Evolutionary conservation across 2,888 invertebrate genomes (phyloP).

Genomic region (Heliconius cydno): DNA sequence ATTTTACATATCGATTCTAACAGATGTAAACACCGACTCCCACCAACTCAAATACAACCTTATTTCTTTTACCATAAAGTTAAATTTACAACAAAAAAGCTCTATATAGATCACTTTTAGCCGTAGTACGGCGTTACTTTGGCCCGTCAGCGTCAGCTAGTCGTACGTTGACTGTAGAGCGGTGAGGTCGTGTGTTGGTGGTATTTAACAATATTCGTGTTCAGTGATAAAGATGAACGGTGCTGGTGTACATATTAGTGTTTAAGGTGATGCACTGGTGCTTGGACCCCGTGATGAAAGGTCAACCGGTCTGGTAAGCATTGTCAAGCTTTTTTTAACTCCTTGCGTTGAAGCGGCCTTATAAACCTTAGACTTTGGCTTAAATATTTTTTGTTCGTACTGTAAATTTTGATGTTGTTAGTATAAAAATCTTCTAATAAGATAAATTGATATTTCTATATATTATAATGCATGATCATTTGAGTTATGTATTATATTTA

Average conservation of each 20-base stretch:
- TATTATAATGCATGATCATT: not conserved
- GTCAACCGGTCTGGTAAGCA: constrained; percentile 81
- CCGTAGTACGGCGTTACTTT: constrained; percentile 36
- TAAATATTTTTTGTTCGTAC: constrained; percentile 1
- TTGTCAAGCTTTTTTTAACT: constrained; percentile 57
- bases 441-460: not conserved
- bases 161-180: constrained; percentile 61
- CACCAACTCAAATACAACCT: constrained; percentile 47
- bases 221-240: constrained; percentile 76
- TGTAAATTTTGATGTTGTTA: not conserved
- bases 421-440: not conserved
- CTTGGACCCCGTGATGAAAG: constrained; percentile 75
- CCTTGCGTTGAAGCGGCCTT: not conserved
- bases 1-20: constrained; percentile 57
- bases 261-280: constrained; percentile 73
- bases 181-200: constrained; percentile 52
- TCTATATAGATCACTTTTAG: constrained; percentile 35
- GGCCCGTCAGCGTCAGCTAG: constrained; percentile 54
- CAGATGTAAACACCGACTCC: constrained; percentile 54
- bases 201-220: constrained; percentile 60
- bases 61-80: constrained; percentile 53
- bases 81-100: constrained; percentile 46
- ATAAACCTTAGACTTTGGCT: not conserved
- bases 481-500: not conserved
- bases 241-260: constrained; percentile 72